Base-by-base conservation (phyloP, 2,888 invertebrate genomes). In the Rotaria sp. region DNA sequence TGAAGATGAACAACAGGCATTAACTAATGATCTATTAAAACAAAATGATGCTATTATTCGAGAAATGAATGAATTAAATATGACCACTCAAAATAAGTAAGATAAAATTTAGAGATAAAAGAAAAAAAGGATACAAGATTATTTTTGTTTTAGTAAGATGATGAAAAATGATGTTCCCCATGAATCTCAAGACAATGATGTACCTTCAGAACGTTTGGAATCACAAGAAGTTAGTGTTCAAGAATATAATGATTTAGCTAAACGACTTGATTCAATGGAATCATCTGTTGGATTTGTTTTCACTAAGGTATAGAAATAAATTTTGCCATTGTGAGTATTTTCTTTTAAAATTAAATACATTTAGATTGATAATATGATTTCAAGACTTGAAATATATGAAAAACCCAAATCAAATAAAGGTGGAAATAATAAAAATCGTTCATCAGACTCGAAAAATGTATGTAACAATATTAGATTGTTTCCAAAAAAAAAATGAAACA, bases 181-280 rank as follows among this genome's bases (percentile, higher is more conserved):
- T 21, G 38, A 74, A n/a, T 0, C 7, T n/a, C 2, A 26, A 21
- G 13, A 26, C 21, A 80, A 21, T 26, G 80, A 41, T 15, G n/a
- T 8, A 45, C 2, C 24, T 7, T 35, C 35, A 21, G 4, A 38
- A 67, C 45, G 21, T 80, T 11, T 45, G 8, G 24, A 86, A 75
- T 52, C 67, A 30, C 55, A 86, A 74, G 41, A 59, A 26, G 85
- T 87, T 10, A 67, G 67, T 3, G 30, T 80, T 21, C 55, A 84
- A 59, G 87, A 85, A 74, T 87, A 74, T 74, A 59, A 84, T 52
- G 74, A 84, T 50, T 84, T 91, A 84, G 87, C 89, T 38, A 88
- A 89, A 41, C 89, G 90, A 48, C 90, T 91, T 55, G 90, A 91
- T 87, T 88, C 90, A 84, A 89, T 91, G 89, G 91, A 91, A 87